Evolutionary conservation across 2,888 invertebrate genomes (phyloP), one percentile per base, ranked within the genome.

Genomic region (Drosophila kokeensis): DNA sequence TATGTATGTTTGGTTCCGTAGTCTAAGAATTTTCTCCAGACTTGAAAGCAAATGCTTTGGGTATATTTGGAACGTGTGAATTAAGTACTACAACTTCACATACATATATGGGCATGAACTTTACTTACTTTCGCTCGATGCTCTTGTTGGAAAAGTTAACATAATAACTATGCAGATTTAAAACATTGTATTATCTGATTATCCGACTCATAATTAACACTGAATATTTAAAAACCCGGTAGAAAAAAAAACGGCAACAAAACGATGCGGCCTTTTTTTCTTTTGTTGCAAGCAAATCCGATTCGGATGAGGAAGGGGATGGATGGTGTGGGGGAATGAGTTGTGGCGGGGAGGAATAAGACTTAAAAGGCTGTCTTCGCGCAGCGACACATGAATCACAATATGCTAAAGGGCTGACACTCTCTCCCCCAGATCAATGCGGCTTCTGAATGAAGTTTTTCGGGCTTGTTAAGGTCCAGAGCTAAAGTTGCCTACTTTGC

Each of bases 371-470:
- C 73, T 73, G 78, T 78, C 78, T 55, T 77, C 30, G 86, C 75
- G 84, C 84, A 90, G 89, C 91, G 91, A 91, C 90, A 91, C 91
- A 90, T 90, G 90, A 91, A 87, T 87, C 87, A 87, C 87, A 90
- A 90, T 90, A 90, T 90, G 90, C 90, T 91, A 91, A 90, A 90
- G 90, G 90, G 87, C 91, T 91, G 90, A 90, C 91, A 90, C 91
- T 90, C 90, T 91, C 90, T 91, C 85, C 90, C 90, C 85, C 91
- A 83, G 91, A 91, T 90, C 90, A 87, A 89, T 87, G 87, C 87
- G 87, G 87, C 87, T 87, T 89, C 87, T 87, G 90, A 90, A 87
- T 90, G 89, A 89, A 87, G 85, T 83, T 85, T 83, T 29, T 63
- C 62, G 68, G 83, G 61, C 82, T 78, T 78, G 78, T 78, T 78